Evolutionary conservation across 2,797 vertebrate species (phyloP).

Genomic region (Synaphobranchus kaupii): DNA sequence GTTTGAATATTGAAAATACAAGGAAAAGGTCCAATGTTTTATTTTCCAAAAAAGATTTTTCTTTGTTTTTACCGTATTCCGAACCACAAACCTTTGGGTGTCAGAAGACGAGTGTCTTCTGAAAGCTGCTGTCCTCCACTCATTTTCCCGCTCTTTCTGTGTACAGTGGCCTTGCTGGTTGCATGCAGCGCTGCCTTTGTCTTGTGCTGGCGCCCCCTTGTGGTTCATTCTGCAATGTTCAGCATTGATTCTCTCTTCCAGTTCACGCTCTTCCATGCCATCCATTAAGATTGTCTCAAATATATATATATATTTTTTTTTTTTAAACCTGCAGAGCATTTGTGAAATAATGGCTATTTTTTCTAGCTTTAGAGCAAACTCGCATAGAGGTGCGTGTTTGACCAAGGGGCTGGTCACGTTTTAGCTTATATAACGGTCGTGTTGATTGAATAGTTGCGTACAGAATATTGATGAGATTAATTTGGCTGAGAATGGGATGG

Average conservation of each 20-base stretch:
- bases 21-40: conserved; percentile 15
- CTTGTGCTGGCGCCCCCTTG: not conserved
- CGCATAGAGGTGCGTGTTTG: too few relatives aligned
- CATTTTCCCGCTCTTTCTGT: not conserved
- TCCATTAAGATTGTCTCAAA: not conserved
- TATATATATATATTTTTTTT: not conserved
- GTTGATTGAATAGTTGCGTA: not conserved
- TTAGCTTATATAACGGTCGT: not conserved
- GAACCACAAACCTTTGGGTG: conserved; percentile 32
- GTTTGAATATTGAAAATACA: conserved; percentile 5
- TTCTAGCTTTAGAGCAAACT: too few relatives aligned
- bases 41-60: not conserved
- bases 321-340: not conserved
- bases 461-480: not conserved
- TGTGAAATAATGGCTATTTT: not conserved
- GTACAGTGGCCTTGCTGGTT: not conserved
- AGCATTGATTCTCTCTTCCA: not conserved
- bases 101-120: not conserved
- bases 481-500: not conserved
- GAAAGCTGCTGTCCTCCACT: not conserved
- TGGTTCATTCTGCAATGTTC: not conserved
- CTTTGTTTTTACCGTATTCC: conserved; percentile 1
- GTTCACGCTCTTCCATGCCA: not conserved
- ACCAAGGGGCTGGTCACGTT: too few relatives aligned
- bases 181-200: not conserved